Conservation (phyloP, 2,888 invertebrate species). For the Andrena flavipes region DNA sequence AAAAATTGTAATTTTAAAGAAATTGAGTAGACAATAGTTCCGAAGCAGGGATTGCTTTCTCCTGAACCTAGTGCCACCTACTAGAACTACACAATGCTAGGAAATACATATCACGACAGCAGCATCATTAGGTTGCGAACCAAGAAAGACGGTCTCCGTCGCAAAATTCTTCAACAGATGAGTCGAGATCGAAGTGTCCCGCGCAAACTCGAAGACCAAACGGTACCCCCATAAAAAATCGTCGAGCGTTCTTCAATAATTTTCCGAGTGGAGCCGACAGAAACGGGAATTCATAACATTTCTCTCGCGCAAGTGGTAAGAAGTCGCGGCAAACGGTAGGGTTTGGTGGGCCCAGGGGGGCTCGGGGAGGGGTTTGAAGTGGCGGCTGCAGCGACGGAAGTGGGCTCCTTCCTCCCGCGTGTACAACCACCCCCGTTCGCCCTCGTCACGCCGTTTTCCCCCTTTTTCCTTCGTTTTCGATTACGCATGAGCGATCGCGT, state of each 20-base stretch:
- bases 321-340: conserved; percentile 69
- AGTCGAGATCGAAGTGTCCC: neutral
- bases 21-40: no score
- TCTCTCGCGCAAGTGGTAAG: conserved; percentile 71
- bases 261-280: conserved; percentile 55
- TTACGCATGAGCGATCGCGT: conserved; percentile 79
- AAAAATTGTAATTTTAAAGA: no score
- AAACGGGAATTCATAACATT: conserved; percentile 68
- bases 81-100: no score
- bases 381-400: conserved; percentile 70
- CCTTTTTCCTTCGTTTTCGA: conserved; percentile 71
- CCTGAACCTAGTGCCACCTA: no score
- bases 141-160: no score
- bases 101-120: no score
- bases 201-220: neutral
- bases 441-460: conserved; percentile 58
- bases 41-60: no score
- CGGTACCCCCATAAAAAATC: conserved; percentile 31
- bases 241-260: conserved; percentile 55
- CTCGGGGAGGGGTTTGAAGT: conserved; percentile 71
- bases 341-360: neutral
- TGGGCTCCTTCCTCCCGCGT: conserved; percentile 64
- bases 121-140: no score
- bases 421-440: conserved; percentile 32
- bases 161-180: neutral